Evolutionary conservation across 2,888 invertebrate genomes (phyloP).

Genomic region (Andrena haemorrhoa): DNA sequence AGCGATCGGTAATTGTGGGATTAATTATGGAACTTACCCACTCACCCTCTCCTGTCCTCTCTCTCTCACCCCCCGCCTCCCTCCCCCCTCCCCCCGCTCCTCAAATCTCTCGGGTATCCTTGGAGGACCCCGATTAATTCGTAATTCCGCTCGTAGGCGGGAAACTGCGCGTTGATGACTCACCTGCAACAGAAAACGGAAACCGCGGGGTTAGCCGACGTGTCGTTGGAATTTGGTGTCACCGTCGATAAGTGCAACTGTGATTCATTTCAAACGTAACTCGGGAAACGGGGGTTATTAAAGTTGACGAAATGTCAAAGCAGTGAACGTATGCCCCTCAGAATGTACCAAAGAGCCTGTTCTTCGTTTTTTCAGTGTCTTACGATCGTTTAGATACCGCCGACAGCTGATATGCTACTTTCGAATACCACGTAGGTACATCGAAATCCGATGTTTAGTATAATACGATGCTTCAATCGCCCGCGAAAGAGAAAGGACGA

Average conservation of each 20-base stretch:
- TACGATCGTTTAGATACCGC: no score
- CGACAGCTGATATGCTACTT: no score
- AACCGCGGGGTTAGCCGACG: constrained; percentile 60
- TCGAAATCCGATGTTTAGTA: no score
- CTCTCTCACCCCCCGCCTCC: no score
- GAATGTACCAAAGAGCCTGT: no score
- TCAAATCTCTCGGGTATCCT: not conserved
- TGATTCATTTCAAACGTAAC: not conserved
- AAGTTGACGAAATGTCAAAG: no score
- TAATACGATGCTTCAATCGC: not conserved
- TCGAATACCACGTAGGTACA: no score
- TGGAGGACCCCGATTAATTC: constrained; percentile 70
- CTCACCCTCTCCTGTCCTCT: constrained; percentile 34
- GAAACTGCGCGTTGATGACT: constrained; percentile 61
- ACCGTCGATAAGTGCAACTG: not conserved
- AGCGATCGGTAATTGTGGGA: constrained; percentile 78
- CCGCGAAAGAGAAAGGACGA: not conserved
- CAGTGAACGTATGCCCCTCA: no score
- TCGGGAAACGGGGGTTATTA: no score
- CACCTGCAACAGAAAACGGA: constrained; percentile 78
- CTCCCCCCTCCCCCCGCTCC: not conserved
- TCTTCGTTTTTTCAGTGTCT: no score
- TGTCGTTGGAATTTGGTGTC: not conserved
- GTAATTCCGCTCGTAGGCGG: constrained; percentile 65
- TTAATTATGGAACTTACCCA: constrained; percentile 78